These are phyloP conservation scores for Valencia hispanica DNA, from an alignment of 2,797 vertebrate genomes.

Conservation along the genomic window DNA sequence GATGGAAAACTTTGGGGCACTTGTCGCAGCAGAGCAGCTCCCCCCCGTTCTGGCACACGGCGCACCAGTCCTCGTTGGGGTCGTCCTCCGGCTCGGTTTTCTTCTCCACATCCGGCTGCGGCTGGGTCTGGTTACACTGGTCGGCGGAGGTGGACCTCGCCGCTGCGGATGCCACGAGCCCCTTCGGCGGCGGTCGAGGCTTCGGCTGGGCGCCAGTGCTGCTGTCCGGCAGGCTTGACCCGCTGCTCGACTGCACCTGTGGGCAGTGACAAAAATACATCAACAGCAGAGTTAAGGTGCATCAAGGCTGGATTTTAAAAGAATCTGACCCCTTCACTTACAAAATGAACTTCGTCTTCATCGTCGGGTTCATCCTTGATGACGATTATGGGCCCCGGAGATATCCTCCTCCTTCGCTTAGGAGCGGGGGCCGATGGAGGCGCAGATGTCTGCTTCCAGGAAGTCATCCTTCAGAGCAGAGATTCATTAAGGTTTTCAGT, in stretches of 20 bases:
- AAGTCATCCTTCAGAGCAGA: slow-evolving; percentile 52
- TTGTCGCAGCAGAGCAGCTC: slow-evolving; percentile 96
- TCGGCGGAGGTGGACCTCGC: slow-evolving; percentile 35
- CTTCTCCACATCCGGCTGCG: slow-evolving; percentile 57
- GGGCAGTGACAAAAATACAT: neutral
- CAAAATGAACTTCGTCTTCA: slow-evolving; percentile 84
- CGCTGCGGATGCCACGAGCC: neutral
- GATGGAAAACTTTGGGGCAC: slow-evolving; percentile 98
- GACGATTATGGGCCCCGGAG: slow-evolving; percentile 83
- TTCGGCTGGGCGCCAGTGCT: slow-evolving; percentile 80
- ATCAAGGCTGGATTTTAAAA: neutral
- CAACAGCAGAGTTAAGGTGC: no score
- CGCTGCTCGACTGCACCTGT: slow-evolving; percentile 79
- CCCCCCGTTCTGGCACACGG: slow-evolving; percentile 97
- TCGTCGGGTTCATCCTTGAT: slow-evolving; percentile 87
- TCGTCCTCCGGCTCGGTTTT: slow-evolving; percentile 77
- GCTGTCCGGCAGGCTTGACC: slow-evolving; percentile 84
- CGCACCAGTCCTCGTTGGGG: slow-evolving; percentile 97
- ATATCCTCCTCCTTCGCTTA: slow-evolving; percentile 76
- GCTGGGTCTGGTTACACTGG: slow-evolving; percentile 26
- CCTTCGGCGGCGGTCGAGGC: slow-evolving; percentile 63
- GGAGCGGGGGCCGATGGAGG: slow-evolving; percentile 57
- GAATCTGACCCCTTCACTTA: slow-evolving; percentile 53
- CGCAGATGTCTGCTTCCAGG: slow-evolving; percentile 75
- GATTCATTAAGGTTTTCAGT: neutral